Evolutionary conservation across 1,140 invertebrate genomes (phyloP).

Genomic region (Drosophila triauraria): DNA sequence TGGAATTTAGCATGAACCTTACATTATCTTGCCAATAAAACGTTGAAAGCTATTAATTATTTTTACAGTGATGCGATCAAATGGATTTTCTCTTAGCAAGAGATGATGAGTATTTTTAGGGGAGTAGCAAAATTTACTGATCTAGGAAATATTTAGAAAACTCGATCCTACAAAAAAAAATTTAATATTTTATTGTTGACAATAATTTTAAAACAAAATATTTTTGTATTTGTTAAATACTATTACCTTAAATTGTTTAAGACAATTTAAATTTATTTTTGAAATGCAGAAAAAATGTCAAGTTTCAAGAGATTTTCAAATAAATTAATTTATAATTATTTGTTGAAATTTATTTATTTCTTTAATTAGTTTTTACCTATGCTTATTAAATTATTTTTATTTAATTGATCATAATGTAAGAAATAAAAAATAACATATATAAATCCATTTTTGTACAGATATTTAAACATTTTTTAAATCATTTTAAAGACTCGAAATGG

Average conservation of each 20-base stretch:
- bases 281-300: too few species aligned
- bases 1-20: constrained; percentile 14
- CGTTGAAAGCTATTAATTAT: constrained; percentile 5
- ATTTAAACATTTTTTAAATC: too few species aligned
- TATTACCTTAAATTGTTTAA: too few species aligned
- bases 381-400: not conserved
- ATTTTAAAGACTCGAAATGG: too few species aligned
- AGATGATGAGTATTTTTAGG: not conserved
- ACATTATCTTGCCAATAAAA: constrained; percentile 23
- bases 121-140: not conserved
- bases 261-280: too few species aligned
- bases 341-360: not conserved
- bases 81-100: not conserved
- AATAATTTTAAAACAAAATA: too few species aligned
- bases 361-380: too few species aligned
- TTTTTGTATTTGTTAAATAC: too few species aligned
- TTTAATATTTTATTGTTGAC: too few species aligned
- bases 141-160: not conserved
- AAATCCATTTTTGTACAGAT: too few species aligned
- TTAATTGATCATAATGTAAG: not conserved
- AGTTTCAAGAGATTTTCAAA: too few species aligned
- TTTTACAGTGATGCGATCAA: constrained; percentile 1
- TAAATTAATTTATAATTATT: not conserved
- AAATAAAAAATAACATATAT: too few species aligned
- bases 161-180: not conserved